Percentiles rank a stretch among this genome's conserved stretches.
Conservation (phyloP, 1,140 invertebrate species). For the Drosophila elegans region DNA sequence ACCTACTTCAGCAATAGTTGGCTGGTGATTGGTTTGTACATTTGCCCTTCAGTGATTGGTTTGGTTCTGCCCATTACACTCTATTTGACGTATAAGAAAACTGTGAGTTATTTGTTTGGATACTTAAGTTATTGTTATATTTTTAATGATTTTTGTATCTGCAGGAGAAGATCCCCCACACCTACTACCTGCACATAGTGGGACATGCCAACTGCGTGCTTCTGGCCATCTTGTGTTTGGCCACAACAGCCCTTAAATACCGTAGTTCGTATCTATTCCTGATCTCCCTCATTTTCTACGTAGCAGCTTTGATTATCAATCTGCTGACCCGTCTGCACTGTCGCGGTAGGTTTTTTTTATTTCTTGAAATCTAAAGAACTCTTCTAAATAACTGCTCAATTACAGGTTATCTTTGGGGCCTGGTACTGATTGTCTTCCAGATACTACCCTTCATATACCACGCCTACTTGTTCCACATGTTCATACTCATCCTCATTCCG, state of each 20-base stretch:
- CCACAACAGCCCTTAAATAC: conserved; percentile 39
- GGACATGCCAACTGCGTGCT: conserved; percentile 70
- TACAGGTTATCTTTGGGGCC: conserved; percentile 86
- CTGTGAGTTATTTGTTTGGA: conserved; percentile 85
- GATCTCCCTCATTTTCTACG: conserved; percentile 73
- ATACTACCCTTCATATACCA: conserved; percentile 85
- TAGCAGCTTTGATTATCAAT: conserved; percentile 58
- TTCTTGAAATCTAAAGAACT: not conserved
- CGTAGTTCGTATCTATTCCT: conserved; percentile 70
- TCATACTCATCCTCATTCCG: conserved; percentile 89
- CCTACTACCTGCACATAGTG: conserved; percentile 69
- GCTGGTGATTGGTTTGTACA: conserved; percentile 87
- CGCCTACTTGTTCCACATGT: conserved; percentile 87
- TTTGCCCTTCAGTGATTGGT: conserved; percentile 86
- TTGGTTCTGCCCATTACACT: conserved; percentile 49
- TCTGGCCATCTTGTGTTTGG: conserved; percentile 60
- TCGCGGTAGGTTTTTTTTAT: conserved; percentile 58
- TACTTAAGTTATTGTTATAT: not conserved
- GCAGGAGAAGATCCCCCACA: conserved; percentile 57
- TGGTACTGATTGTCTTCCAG: conserved; percentile 85
- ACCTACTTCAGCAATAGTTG: conserved; percentile 89
- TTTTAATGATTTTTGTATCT: not conserved
- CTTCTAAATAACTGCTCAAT: not conserved
- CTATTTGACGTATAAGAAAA: conserved; percentile 74
- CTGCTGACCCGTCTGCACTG: conserved; percentile 60